Evolutionary conservation across 2,113 vertebrate species (phyloP), one percentile per base, ranked within the genome.

Genomic region (Channa argus): DNA sequence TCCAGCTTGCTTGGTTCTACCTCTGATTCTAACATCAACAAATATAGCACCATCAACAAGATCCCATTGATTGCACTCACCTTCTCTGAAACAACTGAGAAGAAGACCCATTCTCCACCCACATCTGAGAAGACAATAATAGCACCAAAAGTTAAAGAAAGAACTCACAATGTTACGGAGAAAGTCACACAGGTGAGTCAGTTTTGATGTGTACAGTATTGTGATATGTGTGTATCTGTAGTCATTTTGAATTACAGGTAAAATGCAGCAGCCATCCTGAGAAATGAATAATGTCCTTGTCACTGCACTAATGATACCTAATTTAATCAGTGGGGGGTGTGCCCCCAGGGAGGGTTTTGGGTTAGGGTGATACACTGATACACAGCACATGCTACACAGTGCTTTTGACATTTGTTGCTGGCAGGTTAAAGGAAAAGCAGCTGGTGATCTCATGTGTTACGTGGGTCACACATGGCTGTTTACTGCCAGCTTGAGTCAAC

Each of bases 11-110:
- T 99, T 81, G 96, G 98, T 86, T 99, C 98, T 78, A 99, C 97
- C 13, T 99, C 98, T 0, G 98, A 99, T 92, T 99, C 98, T 2
- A 98, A 99, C 94, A 97, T 99, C 92, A 99, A 98, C 95, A 99
- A 96, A 92, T 99, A 99, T 89, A 98, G 96, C 95, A 97, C 97
- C 90, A 99, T 99, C 93, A 96, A 96, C 94, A 99, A 97, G 94
- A 97, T 99, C 88, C 98, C 98, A 43, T 97, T 99, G 77, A 97
- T 99, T 71, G 97, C 98, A 13, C 92, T 99, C 91, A 98, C 97
- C 94, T 99, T 99, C 94, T 95, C 96, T 14, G 98, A 99, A 87
- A 93, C 94, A 85, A 95, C 95, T 61, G 98, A 99, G 68, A 99
- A 96, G 94, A 98, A 98, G 91, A 93, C 94, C 43, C 94, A 97